These are phyloP conservation scores for Eristalinus sepulchralis DNA, from an alignment of 2,888 invertebrate genomes.

Conservation along the genomic window DNA sequence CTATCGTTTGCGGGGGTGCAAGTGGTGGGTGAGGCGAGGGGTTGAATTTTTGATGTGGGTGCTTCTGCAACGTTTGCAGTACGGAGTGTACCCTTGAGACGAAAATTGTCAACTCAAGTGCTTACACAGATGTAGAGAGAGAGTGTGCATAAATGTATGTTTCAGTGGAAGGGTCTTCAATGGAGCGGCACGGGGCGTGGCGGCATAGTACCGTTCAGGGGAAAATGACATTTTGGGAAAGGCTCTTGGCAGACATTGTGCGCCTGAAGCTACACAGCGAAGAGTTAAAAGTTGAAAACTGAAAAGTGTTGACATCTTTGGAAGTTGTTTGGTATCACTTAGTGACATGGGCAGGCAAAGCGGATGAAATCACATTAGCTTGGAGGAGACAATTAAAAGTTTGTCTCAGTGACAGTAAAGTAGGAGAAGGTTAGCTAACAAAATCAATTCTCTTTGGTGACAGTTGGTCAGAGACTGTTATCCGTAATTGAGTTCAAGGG, in stretches of 20 bases:
- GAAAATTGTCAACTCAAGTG: conserved; percentile 64
- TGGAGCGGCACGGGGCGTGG: neutral
- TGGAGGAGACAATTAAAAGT: conserved; percentile 21
- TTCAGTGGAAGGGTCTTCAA: neutral
- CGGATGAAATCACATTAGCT: neutral
- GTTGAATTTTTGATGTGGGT: neutral
- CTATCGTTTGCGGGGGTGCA: neutral
- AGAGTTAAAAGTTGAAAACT: conserved; percentile 37
- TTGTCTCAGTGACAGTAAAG: neutral
- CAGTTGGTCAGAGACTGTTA: no score
- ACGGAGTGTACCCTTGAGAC: conserved; percentile 54
- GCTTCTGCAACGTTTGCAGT: conserved; percentile 41
- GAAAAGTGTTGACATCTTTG: conserved; percentile 48
- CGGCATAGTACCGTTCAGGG: neutral
- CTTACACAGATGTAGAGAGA: conserved; percentile 30
- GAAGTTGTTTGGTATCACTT: conserved; percentile 37
- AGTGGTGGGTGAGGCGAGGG: neutral
- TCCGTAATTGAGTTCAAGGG: no score
- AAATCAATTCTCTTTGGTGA: no score
- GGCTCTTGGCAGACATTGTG: conserved; percentile 16
- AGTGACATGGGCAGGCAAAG: conserved; percentile 11
- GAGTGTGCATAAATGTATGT: neutral
- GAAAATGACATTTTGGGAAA: conserved; percentile 5
- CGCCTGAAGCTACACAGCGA: neutral
- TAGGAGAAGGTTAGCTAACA: neutral